phyloP scores from a whole-genome alignment of 1,140 invertebrate species.

The Drosophila murphyi region DNA sequence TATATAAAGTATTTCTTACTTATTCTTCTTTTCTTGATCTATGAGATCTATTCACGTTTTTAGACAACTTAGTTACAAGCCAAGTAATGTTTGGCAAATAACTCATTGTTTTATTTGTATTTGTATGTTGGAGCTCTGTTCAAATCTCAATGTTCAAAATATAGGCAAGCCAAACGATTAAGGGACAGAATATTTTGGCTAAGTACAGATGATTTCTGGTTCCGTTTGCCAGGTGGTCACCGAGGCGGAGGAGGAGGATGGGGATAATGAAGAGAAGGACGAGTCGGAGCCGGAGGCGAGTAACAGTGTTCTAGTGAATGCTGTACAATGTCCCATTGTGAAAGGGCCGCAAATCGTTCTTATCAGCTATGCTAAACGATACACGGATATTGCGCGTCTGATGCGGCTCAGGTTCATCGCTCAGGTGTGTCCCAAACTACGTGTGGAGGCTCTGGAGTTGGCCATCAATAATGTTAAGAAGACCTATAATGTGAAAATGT shows the following conservation, averaged over 20 bases:
- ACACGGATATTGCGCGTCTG: constrained; percentile 45
- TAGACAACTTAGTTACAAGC: neutral
- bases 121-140: neutral
- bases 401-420: constrained; percentile 62
- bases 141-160: neutral
- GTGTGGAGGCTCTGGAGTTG: constrained; percentile 55
- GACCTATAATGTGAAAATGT: constrained; percentile 61
- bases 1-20: too few relatives aligned
- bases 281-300: neutral
- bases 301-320: neutral
- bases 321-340: constrained; percentile 12
- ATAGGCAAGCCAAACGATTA: neutral
- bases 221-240: neutral
- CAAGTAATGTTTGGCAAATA: neutral
- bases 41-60: too few relatives aligned
- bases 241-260: neutral
- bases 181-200: neutral
- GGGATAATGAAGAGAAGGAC: neutral
- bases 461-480: constrained; percentile 63
- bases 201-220: constrained; percentile 23
- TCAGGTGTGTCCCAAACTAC: constrained; percentile 56
- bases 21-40: too few relatives aligned
- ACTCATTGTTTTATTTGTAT: neutral
- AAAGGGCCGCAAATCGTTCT: constrained; percentile 35
- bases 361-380: constrained; percentile 53